Base-by-base conservation (phyloP, 2,888 invertebrate species). In the Agrochola litura region DNA sequence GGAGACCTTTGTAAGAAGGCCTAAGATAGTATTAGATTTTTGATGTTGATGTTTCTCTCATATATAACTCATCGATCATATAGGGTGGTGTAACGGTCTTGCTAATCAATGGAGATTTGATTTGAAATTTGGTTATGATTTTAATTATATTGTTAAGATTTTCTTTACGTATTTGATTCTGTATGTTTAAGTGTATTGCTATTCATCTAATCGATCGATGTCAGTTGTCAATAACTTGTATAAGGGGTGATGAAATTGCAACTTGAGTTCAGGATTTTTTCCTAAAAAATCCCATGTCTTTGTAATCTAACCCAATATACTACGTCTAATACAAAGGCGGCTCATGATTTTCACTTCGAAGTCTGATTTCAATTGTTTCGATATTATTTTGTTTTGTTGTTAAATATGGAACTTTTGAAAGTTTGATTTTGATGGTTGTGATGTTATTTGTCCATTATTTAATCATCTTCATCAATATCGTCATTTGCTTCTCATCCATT, bases 21-120 rank as follows among this genome's bases (percentile, higher is more conserved):
- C 85, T 87, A 80, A 69, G 58, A 73, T 79, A 81, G 74, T 65
- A 58, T 76, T 83, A 83, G 73, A 88, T 54, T 74, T 81, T 77
- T 58, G 64, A 83, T 72, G 79, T 87, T 73, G 77, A 81, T 78
- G 84, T 86, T 88, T 85, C 65, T 79, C 74, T 82, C 56, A 72
- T 81, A 73, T 76, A 25, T 85, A 74, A 72, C 43, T 74, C 65
- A 76, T 81, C 76, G 73, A 74, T 75, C 70, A 65, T 70, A 46
- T 75, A 76, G 67, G 30, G 60, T 73, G 72, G 61, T 65, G 77
- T 75, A 43, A 70, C 16, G 86, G 84, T 86, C 71, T 72, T 86
- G 84, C 84, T 84, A 83, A 86, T 86, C 84, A 84, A 86, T 83
- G 43, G 86, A 84, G 86, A 68, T 54, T 75, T 70, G 64, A 72